Evolutionary conservation across 2,888 invertebrate species (phyloP), one percentile per base, ranked within the genome.

Genomic region (Esperia sulphurella): DNA sequence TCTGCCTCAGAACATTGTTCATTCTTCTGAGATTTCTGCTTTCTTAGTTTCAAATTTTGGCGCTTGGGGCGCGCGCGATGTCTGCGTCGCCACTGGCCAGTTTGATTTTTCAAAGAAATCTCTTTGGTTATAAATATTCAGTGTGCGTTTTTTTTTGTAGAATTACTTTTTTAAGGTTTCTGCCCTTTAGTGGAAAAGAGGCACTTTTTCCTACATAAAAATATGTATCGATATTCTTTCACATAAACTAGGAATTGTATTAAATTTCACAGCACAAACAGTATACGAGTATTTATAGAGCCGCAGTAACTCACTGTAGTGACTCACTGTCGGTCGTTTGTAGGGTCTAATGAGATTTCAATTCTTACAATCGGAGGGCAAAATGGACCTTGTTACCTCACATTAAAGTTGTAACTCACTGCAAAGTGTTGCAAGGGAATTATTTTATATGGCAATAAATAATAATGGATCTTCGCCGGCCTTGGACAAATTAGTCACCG

Each of bases 401-500:
- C 33, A 45, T 54, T 77, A 83, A 68, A 67, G 77, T 70, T 51
- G 53, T 73, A 14, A 47, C 45, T 46, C 50, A 45, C 48, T 52
- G 51, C 53, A 35, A 35, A 35, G 35, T 52, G 10, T 21, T 21
- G 39, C 12, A 30, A 59, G 61, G 57, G 61, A 61, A 71, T 68
- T 62, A 72, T 78, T 79, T 76, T 76, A 81, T 83, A 83, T 67
- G 78, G 83, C 68, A 82, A 85, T 85, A 87, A 87, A 87, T 86
- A 85, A 86, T 85, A 85, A 83, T 84, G 85, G 83, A 78, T 82
- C 82, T 76, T 82, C 81, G 71, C 68, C 73, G 83, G 79, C 86
- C 86, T 88, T 88, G 83, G 78, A 64, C 75, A 79, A 82, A 82
- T 86, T 86, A 88, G 85, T 87, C 84, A 84, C 65, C 68, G 71